These are phyloP conservation scores for Drosophila lowei DNA, from an alignment of 1,140 invertebrate species.

Conservation along the genomic window DNA sequence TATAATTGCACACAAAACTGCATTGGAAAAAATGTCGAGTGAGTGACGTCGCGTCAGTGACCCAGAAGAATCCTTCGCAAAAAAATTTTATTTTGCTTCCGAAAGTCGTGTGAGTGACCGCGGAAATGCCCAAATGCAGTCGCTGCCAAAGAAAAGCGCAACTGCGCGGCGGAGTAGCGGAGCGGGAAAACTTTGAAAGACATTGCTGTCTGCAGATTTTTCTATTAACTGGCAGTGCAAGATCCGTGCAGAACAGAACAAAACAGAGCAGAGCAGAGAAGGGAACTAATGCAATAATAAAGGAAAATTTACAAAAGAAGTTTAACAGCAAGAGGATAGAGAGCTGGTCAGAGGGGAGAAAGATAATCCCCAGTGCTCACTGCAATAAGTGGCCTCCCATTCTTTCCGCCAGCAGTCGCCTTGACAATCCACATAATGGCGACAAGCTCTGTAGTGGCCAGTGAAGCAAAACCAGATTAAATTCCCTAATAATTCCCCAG, in stretches of 20 bases:
- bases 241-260: slow-evolving; percentile 22
- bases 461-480: no score
- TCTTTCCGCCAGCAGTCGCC: slow-evolving; percentile 8
- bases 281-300: slow-evolving; percentile 67
- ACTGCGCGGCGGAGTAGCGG: slow-evolving; percentile 9
- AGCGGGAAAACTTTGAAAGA: slow-evolving; percentile 55
- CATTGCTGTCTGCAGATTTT: slow-evolving; percentile 70
- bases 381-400: slow-evolving; percentile 24
- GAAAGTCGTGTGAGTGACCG: no score
- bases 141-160: slow-evolving; percentile 47
- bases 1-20: no score
- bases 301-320: slow-evolving; percentile 48
- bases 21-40: no score
- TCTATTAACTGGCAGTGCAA: slow-evolving; percentile 68
- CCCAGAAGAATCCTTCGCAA: no score
- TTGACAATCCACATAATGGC: slow-evolving; percentile 1
- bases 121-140: no score
- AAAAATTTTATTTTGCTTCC: no score
- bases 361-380: background rate
- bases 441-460: no score
- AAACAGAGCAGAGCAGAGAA: slow-evolving; percentile 10
- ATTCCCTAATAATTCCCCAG: no score
- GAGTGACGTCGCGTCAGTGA: no score
- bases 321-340: slow-evolving; percentile 16
- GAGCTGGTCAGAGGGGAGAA: no score